Conservation (phyloP, 2,888 invertebrate species). For the Dastarcus helophoroides region DNA sequence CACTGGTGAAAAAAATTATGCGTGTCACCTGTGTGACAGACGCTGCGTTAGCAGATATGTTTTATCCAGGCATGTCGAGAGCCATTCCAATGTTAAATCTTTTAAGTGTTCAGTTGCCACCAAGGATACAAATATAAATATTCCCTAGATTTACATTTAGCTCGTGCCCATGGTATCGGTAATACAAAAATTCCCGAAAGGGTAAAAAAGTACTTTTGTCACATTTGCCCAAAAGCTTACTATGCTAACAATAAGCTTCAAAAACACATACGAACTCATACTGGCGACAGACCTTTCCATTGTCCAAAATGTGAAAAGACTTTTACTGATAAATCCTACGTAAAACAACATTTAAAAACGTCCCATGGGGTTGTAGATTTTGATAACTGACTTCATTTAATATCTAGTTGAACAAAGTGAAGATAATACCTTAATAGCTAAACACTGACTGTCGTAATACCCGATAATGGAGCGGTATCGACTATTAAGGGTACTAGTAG, state of each 20-base stretch:
- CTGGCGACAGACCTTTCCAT: constrained; percentile 27
- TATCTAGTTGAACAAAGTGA: too few relatives aligned
- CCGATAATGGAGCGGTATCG: too few relatives aligned
- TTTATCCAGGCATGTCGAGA: constrained; percentile 25
- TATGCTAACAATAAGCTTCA: constrained; percentile 28
- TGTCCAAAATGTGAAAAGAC: constrained; percentile 27
- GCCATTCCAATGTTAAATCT: constrained; percentile 26
- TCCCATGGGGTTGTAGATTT: constrained; percentile 37
- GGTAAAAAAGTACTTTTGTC: constrained; percentile 38
- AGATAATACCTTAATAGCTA: too few relatives aligned
- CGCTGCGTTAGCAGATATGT: constrained; percentile 27
- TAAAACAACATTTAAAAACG: constrained; percentile 42
- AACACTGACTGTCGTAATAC: too few relatives aligned
- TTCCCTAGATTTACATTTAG: constrained; percentile 42
- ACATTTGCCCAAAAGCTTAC: constrained; percentile 27
- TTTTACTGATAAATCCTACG: constrained; percentile 42
- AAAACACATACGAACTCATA: constrained; percentile 28
- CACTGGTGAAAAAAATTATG: constrained; percentile 29
- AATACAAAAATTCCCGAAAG: constrained; percentile 39
- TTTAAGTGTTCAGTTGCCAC: constrained; percentile 39
- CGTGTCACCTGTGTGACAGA: constrained; percentile 28
- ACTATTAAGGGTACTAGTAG: too few relatives aligned
- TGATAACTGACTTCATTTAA: too few relatives aligned
- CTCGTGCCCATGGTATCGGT: constrained; percentile 37
- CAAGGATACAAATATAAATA: constrained; percentile 43